These are phyloP conservation scores for Chaetodon auriga DNA, from an alignment of 2,113 vertebrate species.

Conservation along the genomic window DNA sequence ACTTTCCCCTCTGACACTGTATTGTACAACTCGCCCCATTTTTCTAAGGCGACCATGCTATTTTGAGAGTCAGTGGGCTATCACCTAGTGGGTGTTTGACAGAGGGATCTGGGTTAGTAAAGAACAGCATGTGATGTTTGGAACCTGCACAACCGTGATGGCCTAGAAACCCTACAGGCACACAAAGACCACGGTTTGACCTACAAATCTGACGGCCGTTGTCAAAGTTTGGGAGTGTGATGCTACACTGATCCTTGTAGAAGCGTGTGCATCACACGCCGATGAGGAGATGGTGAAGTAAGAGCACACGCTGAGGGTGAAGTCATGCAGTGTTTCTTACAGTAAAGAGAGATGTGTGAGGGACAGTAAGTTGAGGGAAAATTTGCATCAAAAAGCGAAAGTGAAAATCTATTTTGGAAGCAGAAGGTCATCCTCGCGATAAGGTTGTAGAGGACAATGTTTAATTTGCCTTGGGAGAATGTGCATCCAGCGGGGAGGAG, in stretches of 20 bases:
- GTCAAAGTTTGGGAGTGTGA: neutral
- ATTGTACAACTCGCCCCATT: conserved; percentile 23
- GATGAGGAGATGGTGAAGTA: no score
- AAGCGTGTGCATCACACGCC: neutral
- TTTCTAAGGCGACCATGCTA: conserved; percentile 32
- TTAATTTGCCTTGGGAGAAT: conserved; percentile 47
- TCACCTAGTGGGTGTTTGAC: conserved; percentile 37
- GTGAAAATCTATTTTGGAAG: conserved; percentile 22
- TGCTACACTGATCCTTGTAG: no score
- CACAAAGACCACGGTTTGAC: conserved; percentile 23
- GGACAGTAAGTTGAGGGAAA: neutral
- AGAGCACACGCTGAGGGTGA: no score
- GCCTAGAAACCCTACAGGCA: conserved; percentile 12
- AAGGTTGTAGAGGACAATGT: conserved; percentile 16
- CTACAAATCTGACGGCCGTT: neutral
- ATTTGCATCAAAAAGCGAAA: neutral
- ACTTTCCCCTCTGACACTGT: conserved; percentile 9
- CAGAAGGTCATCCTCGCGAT: neutral
- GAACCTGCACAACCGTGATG: conserved; percentile 18
- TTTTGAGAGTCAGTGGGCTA: conserved; percentile 54
- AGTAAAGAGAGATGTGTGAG: neutral
- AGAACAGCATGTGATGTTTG: conserved; percentile 28
- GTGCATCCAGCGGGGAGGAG: conserved; percentile 22
- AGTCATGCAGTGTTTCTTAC: neutral
- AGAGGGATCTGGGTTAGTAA: conserved; percentile 33